Evolutionary conservation across 2,888 invertebrate species (phyloP).

Genomic region (Chromoteleia sp.): DNA sequence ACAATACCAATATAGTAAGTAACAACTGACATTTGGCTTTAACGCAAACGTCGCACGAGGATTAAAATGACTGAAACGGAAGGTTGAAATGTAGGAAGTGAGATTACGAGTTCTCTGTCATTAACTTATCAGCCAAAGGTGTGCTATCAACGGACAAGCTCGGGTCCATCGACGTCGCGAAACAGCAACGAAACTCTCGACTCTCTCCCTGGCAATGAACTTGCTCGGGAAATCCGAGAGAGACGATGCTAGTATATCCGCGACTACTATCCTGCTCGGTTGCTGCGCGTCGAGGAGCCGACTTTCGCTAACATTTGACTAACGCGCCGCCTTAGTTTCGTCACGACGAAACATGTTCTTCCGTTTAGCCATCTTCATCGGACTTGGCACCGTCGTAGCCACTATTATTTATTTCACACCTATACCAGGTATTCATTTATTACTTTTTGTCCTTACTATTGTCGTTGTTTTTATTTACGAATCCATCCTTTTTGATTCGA

Average conservation of each 20-base stretch:
- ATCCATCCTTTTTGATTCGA: no score
- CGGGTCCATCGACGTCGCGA: constrained; percentile 1
- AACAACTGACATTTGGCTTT: no score
- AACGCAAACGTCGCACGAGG: no score
- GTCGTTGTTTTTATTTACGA: no score
- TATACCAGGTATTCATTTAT: constrained; percentile 87
- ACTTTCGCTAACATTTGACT: constrained; percentile 65
- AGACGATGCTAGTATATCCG: constrained; percentile 79
- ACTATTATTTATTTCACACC: constrained; percentile 90
- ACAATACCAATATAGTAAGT: no score
- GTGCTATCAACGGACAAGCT: constrained; percentile 1
- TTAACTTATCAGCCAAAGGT: not conserved
- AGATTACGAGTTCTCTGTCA: not conserved
- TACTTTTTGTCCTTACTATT: not conserved
- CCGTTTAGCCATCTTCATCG: constrained; percentile 88
- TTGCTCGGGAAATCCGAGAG: constrained; percentile 73
- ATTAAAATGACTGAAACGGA: no score
- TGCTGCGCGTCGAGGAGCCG: constrained; percentile 55
- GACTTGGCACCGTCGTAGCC: constrained; percentile 88
- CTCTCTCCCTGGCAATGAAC: constrained; percentile 83
- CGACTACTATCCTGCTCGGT: constrained; percentile 80
- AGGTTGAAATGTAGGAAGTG: no score
- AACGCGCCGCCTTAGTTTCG: constrained; percentile 56
- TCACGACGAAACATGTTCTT: constrained; percentile 84
- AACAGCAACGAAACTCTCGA: constrained; percentile 57